Evolutionary conservation across 2,797 vertebrate genomes (phyloP).

Genomic region (Anas acuta): DNA sequence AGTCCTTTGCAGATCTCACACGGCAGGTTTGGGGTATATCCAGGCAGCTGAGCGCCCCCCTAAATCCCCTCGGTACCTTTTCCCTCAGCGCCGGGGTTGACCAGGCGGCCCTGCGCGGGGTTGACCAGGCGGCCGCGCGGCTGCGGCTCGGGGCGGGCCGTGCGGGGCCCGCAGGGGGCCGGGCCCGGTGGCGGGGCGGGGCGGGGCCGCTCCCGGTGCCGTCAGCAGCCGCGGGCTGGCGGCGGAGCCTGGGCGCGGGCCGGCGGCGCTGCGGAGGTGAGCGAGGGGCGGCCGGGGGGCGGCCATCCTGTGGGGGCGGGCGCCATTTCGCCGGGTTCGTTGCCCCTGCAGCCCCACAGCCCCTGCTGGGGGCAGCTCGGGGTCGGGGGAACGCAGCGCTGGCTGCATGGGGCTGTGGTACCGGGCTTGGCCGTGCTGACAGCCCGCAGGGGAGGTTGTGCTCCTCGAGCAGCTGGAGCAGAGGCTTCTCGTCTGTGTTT

Average conservation of each 20-base stretch:
- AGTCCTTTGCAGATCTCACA: background rate
- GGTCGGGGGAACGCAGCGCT: background rate
- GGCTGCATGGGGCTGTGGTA: background rate
- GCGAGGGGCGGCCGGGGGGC: background rate
- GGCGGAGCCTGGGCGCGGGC: background rate
- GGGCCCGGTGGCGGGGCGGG: background rate
- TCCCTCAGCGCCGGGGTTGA: background rate
- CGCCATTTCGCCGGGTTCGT: background rate
- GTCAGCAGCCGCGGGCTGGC: background rate
- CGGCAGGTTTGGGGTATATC: background rate
- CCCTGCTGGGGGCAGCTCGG: background rate
- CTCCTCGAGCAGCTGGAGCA: background rate
- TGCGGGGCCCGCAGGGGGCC: background rate
- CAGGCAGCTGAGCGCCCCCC: background rate
- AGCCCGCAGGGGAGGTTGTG: background rate
- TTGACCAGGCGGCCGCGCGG: no score
- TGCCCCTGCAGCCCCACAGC: background rate
- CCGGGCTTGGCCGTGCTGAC: background rate
- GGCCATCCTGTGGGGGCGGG: background rate
- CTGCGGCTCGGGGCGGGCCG: no score
- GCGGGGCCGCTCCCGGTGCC: background rate
- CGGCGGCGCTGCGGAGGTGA: background rate
- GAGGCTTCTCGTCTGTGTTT: background rate
- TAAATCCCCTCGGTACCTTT: fast-evolving
- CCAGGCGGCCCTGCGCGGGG: no score